phyloP scores from a whole-genome alignment of 2,888 invertebrate genomes.

The Rapana venosa region DNA sequence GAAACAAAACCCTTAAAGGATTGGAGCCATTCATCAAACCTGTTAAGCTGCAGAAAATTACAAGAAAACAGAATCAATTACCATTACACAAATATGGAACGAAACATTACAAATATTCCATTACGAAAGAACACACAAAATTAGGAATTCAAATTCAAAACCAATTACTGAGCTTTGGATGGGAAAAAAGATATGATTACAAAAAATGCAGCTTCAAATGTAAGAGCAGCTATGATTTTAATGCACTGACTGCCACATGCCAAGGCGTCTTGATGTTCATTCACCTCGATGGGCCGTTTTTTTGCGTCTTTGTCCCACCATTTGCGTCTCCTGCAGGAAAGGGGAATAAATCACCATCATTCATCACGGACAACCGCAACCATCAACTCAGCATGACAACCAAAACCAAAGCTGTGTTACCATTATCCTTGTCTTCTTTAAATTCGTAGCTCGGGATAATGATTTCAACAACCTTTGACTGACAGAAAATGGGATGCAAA shows the following conservation, averaged over 20 bases:
- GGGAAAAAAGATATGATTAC: constrained; percentile 14
- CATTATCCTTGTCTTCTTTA: constrained; percentile 42
- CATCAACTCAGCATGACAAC: constrained; percentile 47
- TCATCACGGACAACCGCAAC: constrained; percentile 55
- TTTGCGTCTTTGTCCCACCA: constrained; percentile 70
- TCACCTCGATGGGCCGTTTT: constrained; percentile 65
- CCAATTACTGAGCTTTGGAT: constrained; percentile 18
- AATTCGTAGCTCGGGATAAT: constrained; percentile 28
- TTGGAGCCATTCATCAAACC: constrained; percentile 46
- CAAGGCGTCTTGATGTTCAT: constrained; percentile 65
- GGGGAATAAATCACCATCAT: constrained; percentile 73
- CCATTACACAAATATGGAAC: constrained; percentile 35
- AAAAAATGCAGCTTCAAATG: constrained; percentile 23
- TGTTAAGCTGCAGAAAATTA: constrained; percentile 47
- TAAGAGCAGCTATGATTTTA: constrained; percentile 38
- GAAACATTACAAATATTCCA: constrained; percentile 39
- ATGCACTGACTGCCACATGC: constrained; percentile 45
- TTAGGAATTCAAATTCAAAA: constrained; percentile 8
- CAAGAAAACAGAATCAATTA: constrained; percentile 41
- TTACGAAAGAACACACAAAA: constrained; percentile 32
- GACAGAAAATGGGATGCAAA: constrained; percentile 17
- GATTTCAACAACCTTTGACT: constrained; percentile 25
- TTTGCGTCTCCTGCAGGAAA: constrained; percentile 70
- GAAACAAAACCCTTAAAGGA: constrained; percentile 44
- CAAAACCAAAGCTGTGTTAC: constrained; percentile 44